A percentile compares a stretch with the other conserved stretches of the same genome.
phyloP scores from a whole-genome alignment of 1,140 invertebrate genomes.

The Hormaphis cornu region DNA sequence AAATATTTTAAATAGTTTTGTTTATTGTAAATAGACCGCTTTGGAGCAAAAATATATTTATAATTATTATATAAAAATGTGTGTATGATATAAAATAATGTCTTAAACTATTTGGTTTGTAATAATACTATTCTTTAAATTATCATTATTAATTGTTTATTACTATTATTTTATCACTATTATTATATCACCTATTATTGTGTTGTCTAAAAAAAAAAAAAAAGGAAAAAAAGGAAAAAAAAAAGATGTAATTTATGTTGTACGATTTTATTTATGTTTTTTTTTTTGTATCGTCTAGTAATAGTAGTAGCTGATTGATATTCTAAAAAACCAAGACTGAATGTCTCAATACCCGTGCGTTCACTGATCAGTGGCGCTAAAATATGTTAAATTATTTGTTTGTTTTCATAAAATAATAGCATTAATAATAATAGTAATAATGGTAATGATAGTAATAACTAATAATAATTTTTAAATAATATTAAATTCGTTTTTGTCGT shows the following conservation, averaged over 20 bases:
- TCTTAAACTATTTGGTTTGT: constrained; percentile 28
- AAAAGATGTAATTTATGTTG: not conserved
- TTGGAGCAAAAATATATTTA: constrained; percentile 18
- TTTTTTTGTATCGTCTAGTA: constrained; percentile 10
- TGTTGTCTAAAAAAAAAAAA: not conserved
- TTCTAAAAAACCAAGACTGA: constrained; percentile 32
- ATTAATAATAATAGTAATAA: too few relatives aligned
- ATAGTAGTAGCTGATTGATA: constrained; percentile 30
- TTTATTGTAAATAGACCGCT: constrained; percentile 5
- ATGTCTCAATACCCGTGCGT: too few relatives aligned
- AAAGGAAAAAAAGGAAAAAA: not conserved
- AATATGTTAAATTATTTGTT: not conserved
- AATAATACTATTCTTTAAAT: not conserved
- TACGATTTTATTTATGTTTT: constrained; percentile 12
- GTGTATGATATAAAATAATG: too few relatives aligned
- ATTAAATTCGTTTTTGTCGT: too few relatives aligned
- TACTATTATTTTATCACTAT: constrained; percentile 22
- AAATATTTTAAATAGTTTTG: not conserved
- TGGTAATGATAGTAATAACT: not conserved
- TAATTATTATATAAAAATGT: constrained; percentile 11
- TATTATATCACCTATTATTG: constrained; percentile 15
- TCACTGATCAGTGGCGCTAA: constrained; percentile 27
- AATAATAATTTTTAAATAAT: too few relatives aligned
- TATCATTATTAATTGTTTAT: not conserved
- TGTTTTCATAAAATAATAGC: too few relatives aligned